A percentile compares a stretch with the other conserved stretches of the same genome.
Conservation (phyloP, 2,888 invertebrate genomes). For the Eupithecia dodoneata region DNA sequence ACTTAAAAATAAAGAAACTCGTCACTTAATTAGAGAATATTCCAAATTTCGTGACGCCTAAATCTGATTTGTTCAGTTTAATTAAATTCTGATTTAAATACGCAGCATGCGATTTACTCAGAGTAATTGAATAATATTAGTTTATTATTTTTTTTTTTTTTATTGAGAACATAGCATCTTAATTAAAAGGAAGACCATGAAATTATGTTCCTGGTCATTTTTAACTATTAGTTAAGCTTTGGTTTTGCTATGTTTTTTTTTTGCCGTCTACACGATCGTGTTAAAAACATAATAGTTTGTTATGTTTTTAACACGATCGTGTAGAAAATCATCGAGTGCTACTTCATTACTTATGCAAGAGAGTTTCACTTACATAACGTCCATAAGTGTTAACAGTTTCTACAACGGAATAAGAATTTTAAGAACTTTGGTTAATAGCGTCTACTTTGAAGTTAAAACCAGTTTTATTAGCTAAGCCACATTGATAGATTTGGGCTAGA, state of each 20-base stretch:
- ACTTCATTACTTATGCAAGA: slow-evolving; percentile 13
- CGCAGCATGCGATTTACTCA: background rate
- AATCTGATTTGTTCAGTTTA: background rate
- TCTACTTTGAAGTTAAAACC: background rate
- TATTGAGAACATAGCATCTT: no score
- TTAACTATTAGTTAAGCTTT: background rate
- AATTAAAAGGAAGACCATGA: no score
- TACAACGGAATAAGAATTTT: slow-evolving; percentile 9
- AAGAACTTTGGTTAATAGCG: background rate
- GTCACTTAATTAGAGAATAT: background rate
- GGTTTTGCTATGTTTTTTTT: background rate
- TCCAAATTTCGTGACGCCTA: background rate
- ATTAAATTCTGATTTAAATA: background rate
- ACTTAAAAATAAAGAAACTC: background rate
- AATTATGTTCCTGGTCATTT: background rate
- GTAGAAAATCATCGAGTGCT: slow-evolving; percentile 20
- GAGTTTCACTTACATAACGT: slow-evolving; percentile 31
- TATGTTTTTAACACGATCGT: slow-evolving; percentile 8
- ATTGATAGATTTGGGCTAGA: background rate
- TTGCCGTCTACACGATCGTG: background rate
- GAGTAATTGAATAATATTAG: background rate
- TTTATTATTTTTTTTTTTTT: no score
- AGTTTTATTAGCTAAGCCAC: background rate
- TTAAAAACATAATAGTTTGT: background rate
- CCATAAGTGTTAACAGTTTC: slow-evolving; percentile 20